A percentile compares a stretch with the other conserved stretches of the same genome.
These are phyloP conservation scores for Latheticus oryzae DNA, from an alignment of 2,888 invertebrate species.

Conservation along the genomic window DNA sequence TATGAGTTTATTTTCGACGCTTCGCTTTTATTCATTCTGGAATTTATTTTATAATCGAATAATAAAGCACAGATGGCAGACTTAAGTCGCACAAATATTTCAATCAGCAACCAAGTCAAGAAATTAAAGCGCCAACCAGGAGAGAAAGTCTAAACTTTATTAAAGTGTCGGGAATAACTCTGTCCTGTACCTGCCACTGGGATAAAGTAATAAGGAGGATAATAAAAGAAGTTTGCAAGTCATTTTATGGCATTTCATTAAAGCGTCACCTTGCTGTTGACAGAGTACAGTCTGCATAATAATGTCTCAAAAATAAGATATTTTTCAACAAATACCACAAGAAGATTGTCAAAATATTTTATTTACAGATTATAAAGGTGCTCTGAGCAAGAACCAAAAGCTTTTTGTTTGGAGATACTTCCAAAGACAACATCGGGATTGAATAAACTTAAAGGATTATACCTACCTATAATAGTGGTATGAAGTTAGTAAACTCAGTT, in stretches of 20 bases:
- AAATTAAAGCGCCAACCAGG: constrained; percentile 49
- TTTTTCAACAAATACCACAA: constrained; percentile 21
- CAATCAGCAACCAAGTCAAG: constrained; percentile 51
- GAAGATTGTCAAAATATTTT: constrained; percentile 27
- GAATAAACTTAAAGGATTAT: constrained; percentile 35
- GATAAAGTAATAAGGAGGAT: constrained; percentile 60
- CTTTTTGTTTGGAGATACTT: constrained; percentile 13
- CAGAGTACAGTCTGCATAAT: constrained; percentile 43
- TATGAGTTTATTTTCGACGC: constrained; percentile 28
- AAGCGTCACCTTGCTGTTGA: constrained; percentile 45
- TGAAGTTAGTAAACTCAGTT: constrained; percentile 37
- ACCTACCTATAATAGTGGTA: constrained; percentile 28
- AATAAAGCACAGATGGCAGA: constrained; percentile 50
- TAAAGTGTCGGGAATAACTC: constrained; percentile 57
- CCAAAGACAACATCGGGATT: constrained; percentile 29
- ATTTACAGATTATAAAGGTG: constrained; percentile 14
- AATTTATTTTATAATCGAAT: constrained; percentile 53
- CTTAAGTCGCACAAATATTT: constrained; percentile 52
- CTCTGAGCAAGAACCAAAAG: constrained; percentile 6
- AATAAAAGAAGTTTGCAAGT: constrained; percentile 62
- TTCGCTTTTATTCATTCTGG: constrained; percentile 32
- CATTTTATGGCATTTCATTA: constrained; percentile 60
- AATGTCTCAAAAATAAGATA: constrained; percentile 37
- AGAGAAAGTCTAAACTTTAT: constrained; percentile 55
- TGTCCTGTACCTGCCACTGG: constrained; percentile 51